Percentiles rank a stretch among this genome's conserved stretches.
Evolutionary conservation across 2,888 invertebrate species (phyloP).

Genomic region (Cephus pulcher): DNA sequence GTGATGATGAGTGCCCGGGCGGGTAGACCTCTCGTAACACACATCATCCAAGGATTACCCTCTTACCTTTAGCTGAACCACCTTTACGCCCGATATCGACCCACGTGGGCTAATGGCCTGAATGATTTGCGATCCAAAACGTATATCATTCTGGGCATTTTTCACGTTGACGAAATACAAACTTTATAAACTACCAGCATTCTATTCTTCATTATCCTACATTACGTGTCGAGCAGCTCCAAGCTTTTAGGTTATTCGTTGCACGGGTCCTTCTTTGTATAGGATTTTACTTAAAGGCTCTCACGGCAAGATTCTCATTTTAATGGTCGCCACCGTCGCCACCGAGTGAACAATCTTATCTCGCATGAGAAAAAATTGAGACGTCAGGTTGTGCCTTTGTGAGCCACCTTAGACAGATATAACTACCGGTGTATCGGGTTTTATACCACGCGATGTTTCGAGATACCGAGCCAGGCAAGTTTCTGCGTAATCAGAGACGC

Average conservation of each 20-base stretch:
- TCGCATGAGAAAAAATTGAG: conserved; percentile 57
- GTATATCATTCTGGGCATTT: conserved; percentile 43
- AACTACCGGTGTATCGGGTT: conserved; percentile 56
- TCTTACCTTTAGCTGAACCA: conserved; percentile 26
- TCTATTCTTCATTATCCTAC: too few relatives aligned
- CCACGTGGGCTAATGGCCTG: conserved; percentile 54
- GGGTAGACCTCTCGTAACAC: conserved; percentile 57
- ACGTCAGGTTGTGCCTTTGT: conserved; percentile 57
- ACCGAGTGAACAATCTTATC: conserved; percentile 54
- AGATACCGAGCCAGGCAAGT: conserved; percentile 45
- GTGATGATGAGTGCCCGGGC: conserved; percentile 65
- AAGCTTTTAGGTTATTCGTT: too few relatives aligned
- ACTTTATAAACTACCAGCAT: not conserved
- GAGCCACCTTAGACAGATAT: conserved; percentile 49
- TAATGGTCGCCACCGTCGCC: conserved; percentile 16
- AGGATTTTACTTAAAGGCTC: too few relatives aligned
- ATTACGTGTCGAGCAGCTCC: too few relatives aligned
- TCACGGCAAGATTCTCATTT: too few relatives aligned
- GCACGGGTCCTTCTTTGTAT: too few relatives aligned
- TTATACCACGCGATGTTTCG: conserved; percentile 49
- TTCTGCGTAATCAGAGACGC: conserved; percentile 59
- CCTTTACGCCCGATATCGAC: conserved; percentile 39
- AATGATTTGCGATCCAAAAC: conserved; percentile 58
- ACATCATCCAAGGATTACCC: conserved; percentile 55
- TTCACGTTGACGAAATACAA: not conserved